Percentiles rank a stretch among this genome's conserved stretches.
These are phyloP conservation scores for Sceloporus tristichus DNA, from an alignment of 2,113 vertebrate species.

Conservation along the genomic window DNA sequence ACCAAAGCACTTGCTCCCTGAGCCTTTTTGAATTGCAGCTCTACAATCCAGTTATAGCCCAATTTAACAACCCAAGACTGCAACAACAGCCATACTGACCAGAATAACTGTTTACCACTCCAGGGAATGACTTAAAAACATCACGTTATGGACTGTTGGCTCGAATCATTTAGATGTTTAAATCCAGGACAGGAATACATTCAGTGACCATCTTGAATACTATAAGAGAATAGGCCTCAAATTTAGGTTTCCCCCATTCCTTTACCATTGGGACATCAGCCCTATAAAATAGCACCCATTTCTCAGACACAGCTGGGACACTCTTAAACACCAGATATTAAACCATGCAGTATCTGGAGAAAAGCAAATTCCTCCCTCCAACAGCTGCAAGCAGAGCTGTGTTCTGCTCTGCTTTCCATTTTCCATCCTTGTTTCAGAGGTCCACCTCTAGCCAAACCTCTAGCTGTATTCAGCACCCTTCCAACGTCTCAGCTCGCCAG, in stretches of 20 bases:
- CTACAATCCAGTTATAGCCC: conserved; percentile 1
- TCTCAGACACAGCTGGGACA: not conserved
- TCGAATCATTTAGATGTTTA: not conserved
- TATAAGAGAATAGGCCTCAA: not conserved
- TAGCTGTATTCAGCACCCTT: too few species aligned
- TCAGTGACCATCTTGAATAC: not conserved
- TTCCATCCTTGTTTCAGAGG: too few species aligned
- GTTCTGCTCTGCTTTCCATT: too few species aligned
- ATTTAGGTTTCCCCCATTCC: not conserved
- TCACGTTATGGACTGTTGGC: not conserved
- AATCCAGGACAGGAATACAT: not conserved
- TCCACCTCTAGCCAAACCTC: too few species aligned
- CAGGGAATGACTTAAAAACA: not conserved
- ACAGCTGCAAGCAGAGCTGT: not conserved
- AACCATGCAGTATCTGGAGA: not conserved
- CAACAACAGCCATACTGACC: not conserved
- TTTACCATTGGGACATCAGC: not conserved
- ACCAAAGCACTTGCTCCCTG: conserved; percentile 40
- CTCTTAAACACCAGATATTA: not conserved
- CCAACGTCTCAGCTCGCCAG: not conserved
- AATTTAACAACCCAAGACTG: not conserved
- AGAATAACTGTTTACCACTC: not conserved
- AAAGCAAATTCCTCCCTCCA: not conserved
- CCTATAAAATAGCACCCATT: not conserved
- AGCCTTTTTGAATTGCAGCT: conserved; percentile 6